Evolutionary conservation across 1,140 invertebrate species (phyloP), one percentile per base, ranked within the genome.

Genomic region (Chrysomallon squamiferum): DNA sequence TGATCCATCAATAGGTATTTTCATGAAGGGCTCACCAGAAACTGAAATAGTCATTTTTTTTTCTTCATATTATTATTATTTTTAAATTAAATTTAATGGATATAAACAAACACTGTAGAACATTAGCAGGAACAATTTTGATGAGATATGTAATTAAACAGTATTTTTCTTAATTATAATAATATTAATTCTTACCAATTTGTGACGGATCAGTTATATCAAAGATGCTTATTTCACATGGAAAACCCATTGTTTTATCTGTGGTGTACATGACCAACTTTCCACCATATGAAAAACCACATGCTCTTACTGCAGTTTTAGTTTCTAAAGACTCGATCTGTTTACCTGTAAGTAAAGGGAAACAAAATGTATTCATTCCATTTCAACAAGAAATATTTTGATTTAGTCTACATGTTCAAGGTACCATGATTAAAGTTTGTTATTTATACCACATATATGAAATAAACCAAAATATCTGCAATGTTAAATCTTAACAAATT

Each of bases 231-330:
- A 98, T 92, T 86, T 96, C 94, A 84, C 95, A 97, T 62, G 90
- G 90, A 71, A 95, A 91, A 65, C 92, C 91, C 91, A 97, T 93
- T 62, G 93, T 91, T 81, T 92, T 93, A 79, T 98, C 96, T 47
- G 96, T 98, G 0, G 94, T 92, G 84, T 94, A 98, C 22, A 94
- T 93, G 59, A 95, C 91, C 77, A 95, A 90, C 79, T 95, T 94
- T 11, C 93, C 94, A 69, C 94, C 95, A 82, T 93, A 98, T 84
- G 94, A 96, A 84, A 97, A 99, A 59, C 90, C 90, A 82, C 93
- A 95, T 30, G 94, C 93, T 78, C 96, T 90, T 20, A 98, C 95
- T 27, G 95, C 92, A 43, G 95, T 96, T 76, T 92, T 93, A 58
- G 93, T 92, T 3, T 89, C 85, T 32, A 97, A 88, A 68, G 90